A percentile compares a stretch with the other conserved stretches of the same genome.
Evolutionary conservation across 2,113 vertebrate genomes (phyloP).

Genomic region (Catagonus wagneri): DNA sequence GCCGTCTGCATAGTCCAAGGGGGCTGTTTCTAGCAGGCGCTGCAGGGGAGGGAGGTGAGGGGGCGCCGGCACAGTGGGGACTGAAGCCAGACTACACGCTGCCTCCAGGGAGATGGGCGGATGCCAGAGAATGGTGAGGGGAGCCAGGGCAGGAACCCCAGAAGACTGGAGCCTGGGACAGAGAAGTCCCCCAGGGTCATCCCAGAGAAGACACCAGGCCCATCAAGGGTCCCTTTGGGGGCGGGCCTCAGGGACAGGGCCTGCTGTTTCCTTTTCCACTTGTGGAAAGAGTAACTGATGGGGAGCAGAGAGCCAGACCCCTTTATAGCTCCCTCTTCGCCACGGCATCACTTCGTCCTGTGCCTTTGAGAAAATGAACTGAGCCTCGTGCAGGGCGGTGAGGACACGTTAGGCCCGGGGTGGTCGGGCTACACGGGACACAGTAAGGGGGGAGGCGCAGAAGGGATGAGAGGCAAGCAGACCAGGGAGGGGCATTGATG

Average conservation of each 20-base stretch:
- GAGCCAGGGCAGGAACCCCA: background rate
- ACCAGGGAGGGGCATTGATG: background rate
- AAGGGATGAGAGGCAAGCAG: background rate
- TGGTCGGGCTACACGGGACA: rapidly evolving
- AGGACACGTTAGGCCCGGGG: background rate
- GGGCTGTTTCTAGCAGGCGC: background rate
- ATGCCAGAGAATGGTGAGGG: background rate
- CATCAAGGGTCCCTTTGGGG: background rate
- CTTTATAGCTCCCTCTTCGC: background rate
- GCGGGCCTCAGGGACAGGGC: background rate
- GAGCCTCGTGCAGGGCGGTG: background rate
- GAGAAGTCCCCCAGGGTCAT: background rate
- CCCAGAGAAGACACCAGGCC: background rate
- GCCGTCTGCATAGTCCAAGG: background rate
- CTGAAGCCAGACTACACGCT: background rate
- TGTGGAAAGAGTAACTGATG: background rate
- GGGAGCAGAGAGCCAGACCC: background rate
- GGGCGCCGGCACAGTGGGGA: background rate
- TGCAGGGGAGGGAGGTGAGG: background rate
- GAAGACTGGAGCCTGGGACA: background rate
- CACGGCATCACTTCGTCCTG: background rate
- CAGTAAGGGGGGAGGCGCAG: background rate
- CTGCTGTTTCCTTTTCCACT: background rate
- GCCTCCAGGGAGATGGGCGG: background rate
- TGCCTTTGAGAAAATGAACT: background rate